Evolutionary conservation across 2,113 vertebrate species (phyloP), one percentile per base, ranked within the genome.

Genomic region (Hippocampus barbouri): DNA sequence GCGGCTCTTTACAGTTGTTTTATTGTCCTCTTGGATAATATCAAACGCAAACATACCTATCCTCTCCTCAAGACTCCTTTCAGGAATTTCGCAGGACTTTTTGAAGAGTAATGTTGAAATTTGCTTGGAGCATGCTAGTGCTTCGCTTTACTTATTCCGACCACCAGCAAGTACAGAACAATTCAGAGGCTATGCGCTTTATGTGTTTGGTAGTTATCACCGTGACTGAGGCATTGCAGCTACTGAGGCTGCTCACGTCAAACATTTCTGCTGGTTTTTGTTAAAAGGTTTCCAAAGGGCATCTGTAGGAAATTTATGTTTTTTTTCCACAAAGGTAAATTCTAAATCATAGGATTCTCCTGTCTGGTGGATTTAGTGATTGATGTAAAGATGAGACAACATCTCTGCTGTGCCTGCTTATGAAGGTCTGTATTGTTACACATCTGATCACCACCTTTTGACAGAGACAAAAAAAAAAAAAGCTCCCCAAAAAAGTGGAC

Each of bases 251-350:
- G 49, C 79, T 73, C 81, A 74, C 3, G 61, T 73, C 41, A 41
- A 60, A 80, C 71, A 79, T 83, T 89, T 80, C 81, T 85, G 49
- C 76, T 75, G 81, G 23, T 79, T 84, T 73, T 78, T 71, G 72
- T 85, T 73, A 51, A 76, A 56, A 74, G 72, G 68, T 57, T 57
- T 78, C 77, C 80, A 68, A 78, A 60, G 54, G 38, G 60, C 81
- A 81, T 75, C 70, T 86, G 79, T 49, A 66, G 34, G 0, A 83
- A 75, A 87, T 88, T 88, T 87, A 83, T 79, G 70, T 72, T 61
- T 65, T 56, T 53, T 75, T 81, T 80, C 69, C 75, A 2, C 21
- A 79, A 56, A 70, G 75, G 83, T 71, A 45, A 69, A 61, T 14
- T 51, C 53, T 87, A 76, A 87, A 89, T 86, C 79, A 83, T 73